These are phyloP conservation scores for Microplitis deprimator DNA, from an alignment of 2,888 invertebrate species.

Conservation along the genomic window DNA sequence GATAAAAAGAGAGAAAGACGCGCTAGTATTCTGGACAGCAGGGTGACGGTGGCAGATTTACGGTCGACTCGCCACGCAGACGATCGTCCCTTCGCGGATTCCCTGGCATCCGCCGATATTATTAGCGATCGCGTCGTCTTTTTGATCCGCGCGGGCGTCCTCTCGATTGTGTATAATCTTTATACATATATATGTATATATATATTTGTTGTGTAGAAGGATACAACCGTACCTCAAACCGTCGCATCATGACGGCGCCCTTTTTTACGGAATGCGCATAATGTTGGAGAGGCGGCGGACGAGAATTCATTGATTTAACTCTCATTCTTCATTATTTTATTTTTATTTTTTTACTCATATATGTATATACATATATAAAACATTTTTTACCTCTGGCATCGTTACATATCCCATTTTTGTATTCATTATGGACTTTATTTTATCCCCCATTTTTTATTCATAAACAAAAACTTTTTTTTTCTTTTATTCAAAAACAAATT, in stretches of 20 bases:
- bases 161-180: neutral
- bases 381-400: neutral
- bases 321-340: constrained; percentile 23
- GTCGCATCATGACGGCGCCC: constrained; percentile 33
- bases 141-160: constrained; percentile 59
- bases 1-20: constrained; percentile 35
- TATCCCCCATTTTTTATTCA: neutral
- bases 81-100: constrained; percentile 66
- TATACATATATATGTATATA: constrained; percentile 48
- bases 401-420: neutral
- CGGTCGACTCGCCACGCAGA: constrained; percentile 67
- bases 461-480: constrained; percentile 16
- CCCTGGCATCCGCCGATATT: constrained; percentile 68
- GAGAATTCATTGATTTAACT: constrained; percentile 49
- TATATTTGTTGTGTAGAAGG: constrained; percentile 4
- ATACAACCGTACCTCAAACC: constrained; percentile 38
- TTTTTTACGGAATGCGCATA: constrained; percentile 44
- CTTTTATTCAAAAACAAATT: too few relatives aligned
- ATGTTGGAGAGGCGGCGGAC: constrained; percentile 50
- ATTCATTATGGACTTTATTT: constrained; percentile 3
- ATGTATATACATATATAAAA: constrained; percentile 19
- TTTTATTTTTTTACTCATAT: constrained; percentile 11
- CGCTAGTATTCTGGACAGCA: constrained; percentile 58
- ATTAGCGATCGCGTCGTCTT: constrained; percentile 69
- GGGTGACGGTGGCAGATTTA: constrained; percentile 68